A percentile compares a stretch with the other conserved stretches of the same genome.
These are phyloP conservation scores for Deroptyus accipitrinus DNA, from an alignment of 2,113 vertebrate genomes.

Conservation along the genomic window DNA sequence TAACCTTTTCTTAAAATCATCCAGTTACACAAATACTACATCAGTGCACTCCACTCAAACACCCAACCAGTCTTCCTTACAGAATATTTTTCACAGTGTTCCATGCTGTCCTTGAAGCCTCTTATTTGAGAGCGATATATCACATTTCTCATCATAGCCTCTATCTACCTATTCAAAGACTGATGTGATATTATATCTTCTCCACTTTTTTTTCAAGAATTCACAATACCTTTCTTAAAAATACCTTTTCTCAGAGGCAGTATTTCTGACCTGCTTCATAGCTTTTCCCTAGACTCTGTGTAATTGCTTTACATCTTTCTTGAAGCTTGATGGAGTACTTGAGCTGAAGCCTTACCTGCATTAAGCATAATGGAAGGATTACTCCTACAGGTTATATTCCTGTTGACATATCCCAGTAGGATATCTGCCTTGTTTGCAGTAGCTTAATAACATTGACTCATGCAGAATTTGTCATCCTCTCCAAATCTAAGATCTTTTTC, in stretches of 20 bases:
- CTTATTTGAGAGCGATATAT: not conserved
- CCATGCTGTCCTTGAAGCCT: not conserved
- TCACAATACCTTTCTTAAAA: not conserved
- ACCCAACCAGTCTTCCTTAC: not conserved
- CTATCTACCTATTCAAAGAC: slow-evolving; percentile 25
- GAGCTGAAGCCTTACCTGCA: slow-evolving; percentile 14
- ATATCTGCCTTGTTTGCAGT: slow-evolving; percentile 37
- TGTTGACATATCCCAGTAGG: slow-evolving; percentile 45
- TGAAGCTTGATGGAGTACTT: slow-evolving; percentile 57
- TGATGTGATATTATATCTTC: not conserved
- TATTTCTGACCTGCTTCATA: not conserved
- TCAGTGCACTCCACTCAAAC: not conserved
- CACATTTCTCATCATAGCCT: not conserved
- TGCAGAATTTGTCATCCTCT: slow-evolving; percentile 34
- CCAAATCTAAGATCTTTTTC: slow-evolving; percentile 4
- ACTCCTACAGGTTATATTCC: slow-evolving; percentile 52
- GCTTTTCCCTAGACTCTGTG: not conserved
- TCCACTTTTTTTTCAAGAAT: not conserved
- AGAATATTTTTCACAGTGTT: not conserved
- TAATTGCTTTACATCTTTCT: slow-evolving; percentile 23
- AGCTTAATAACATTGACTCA: slow-evolving; percentile 56
- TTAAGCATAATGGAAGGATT: slow-evolving; percentile 29
- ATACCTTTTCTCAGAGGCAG: not conserved
- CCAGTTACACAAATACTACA: slow-evolving; percentile 16
- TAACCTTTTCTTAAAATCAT: slow-evolving; percentile 43